phyloP scores from a whole-genome alignment of 2,113 vertebrate species.

The Macroglossus sobrinus region DNA sequence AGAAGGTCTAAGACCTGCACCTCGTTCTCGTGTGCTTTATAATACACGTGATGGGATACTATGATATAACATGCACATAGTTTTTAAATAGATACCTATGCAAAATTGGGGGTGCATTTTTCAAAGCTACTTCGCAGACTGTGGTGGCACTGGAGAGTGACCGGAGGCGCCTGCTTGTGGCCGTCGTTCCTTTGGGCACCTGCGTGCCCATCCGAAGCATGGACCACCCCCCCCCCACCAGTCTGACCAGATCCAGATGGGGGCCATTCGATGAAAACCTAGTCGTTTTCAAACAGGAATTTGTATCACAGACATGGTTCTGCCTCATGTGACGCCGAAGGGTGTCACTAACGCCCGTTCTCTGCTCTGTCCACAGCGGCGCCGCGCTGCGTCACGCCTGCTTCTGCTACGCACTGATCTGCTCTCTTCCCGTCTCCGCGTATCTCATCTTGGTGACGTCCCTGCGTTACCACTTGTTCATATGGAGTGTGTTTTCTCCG shows the following conservation, averaged over 20 bases:
- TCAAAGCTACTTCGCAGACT: neutral
- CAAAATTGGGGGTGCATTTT: neutral
- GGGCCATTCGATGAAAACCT: neutral
- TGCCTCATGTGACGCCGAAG: rapidly evolving
- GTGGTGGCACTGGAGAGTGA: neutral
- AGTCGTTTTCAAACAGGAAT: neutral
- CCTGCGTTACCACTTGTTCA: conserved; percentile 97
- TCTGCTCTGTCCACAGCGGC: conserved; percentile 79
- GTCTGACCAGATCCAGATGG: neutral
- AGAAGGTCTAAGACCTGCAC: neutral
- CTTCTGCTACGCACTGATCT: conserved; percentile 91
- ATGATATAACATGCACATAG: too few relatives aligned
- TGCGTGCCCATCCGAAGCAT: neutral
- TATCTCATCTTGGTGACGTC: conserved; percentile 91
- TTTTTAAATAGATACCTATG: neutral
- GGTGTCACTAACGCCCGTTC: neutral
- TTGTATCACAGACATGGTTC: rapidly evolving
- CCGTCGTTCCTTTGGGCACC: rapidly evolving
- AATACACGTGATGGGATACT: neutral
- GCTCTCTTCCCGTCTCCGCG: conserved; percentile 86
- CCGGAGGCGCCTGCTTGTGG: neutral
- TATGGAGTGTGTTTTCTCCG: conserved; percentile 98
- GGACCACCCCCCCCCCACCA: neutral
- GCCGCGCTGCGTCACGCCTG: conserved; percentile 88
- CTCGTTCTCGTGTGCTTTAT: neutral